These are phyloP conservation scores for Sinohyriopsis cumingii DNA, from an alignment of 2,888 invertebrate genomes.

Conservation along the genomic window DNA sequence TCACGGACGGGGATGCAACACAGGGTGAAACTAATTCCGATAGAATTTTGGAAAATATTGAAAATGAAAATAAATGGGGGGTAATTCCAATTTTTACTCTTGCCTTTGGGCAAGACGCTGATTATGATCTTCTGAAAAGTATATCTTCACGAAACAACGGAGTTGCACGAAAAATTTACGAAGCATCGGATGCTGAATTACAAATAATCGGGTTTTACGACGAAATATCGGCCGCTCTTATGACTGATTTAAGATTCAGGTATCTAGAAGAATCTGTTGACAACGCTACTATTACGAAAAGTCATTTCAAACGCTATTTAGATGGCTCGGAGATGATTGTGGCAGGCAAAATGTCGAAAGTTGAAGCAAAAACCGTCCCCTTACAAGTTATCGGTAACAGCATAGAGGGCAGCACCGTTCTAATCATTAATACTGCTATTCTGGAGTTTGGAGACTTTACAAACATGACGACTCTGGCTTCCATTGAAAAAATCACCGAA, in stretches of 20 bases:
- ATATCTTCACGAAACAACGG: conserved; percentile 78
- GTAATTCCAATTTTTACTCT: conserved; percentile 47
- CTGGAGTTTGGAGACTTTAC: conserved; percentile 2
- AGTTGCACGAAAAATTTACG: conserved; percentile 82
- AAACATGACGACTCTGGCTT: conserved; percentile 22
- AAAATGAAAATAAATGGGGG: conserved; percentile 34
- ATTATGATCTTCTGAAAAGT: conserved; percentile 50
- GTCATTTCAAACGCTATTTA: conserved; percentile 39
- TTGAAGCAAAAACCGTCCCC: conserved; percentile 5
- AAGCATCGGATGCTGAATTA: conserved; percentile 80
- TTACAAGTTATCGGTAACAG: conserved; percentile 18
- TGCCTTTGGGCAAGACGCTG: conserved; percentile 52
- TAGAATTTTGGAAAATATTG: conserved; percentile 55
- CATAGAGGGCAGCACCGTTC: conserved; percentile 5
- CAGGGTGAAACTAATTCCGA: conserved; percentile 62
- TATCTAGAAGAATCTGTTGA: conserved; percentile 73
- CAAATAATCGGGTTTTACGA: conserved; percentile 78
- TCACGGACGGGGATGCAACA: conserved; percentile 73
- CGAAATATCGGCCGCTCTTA: conserved; percentile 81
- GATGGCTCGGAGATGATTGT: conserved; percentile 55
- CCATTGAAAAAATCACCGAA: conserved; percentile 48
- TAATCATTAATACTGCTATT: conserved; percentile 1
- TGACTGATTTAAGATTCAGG: conserved; percentile 79
- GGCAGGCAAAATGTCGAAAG: neutral
- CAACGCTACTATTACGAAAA: conserved; percentile 33